phyloP scores from a whole-genome alignment of 2,113 vertebrate genomes.

The Phalacrocorax carbo region DNA sequence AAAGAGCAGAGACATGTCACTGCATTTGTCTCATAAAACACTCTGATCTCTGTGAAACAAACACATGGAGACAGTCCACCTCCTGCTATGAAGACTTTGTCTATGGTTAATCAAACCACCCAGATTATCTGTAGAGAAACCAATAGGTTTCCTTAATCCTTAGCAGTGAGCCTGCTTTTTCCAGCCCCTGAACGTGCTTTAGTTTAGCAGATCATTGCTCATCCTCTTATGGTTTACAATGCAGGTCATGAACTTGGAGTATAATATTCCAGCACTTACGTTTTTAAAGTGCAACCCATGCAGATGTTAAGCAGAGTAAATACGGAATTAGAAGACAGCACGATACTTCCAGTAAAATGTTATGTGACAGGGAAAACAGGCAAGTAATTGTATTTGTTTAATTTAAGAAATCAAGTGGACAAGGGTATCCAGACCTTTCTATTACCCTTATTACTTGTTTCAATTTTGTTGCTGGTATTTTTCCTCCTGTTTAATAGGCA shows the following conservation, averaged over 20 bases:
- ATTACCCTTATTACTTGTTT: conserved; percentile 68
- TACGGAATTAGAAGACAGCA: conserved; percentile 48
- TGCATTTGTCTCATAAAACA: background rate
- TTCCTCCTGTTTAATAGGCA: conserved; percentile 82
- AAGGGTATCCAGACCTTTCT: conserved; percentile 62
- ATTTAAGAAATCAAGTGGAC: conserved; percentile 70
- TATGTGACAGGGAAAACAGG: conserved; percentile 58
- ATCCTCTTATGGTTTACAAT: conserved; percentile 24
- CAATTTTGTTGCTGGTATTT: conserved; percentile 69
- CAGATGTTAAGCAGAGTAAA: conserved; percentile 40
- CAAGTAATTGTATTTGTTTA: conserved; percentile 58
- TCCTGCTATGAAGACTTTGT: background rate
- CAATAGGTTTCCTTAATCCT: conserved; percentile 3
- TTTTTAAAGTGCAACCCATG: conserved; percentile 43
- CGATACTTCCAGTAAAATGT: background rate
- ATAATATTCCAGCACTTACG: conserved; percentile 27
- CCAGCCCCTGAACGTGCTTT: background rate
- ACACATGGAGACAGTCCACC: background rate
- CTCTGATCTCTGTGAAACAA: background rate
- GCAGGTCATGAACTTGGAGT: conserved; percentile 54
- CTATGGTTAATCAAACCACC: background rate
- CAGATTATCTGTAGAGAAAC: background rate
- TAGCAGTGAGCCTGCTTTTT: background rate
- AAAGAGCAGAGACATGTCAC: background rate
- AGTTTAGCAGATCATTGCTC: conserved; percentile 28